These are phyloP conservation scores for Drosophila albomicans DNA, from an alignment of 1,140 invertebrate species.

Conservation along the genomic window DNA sequence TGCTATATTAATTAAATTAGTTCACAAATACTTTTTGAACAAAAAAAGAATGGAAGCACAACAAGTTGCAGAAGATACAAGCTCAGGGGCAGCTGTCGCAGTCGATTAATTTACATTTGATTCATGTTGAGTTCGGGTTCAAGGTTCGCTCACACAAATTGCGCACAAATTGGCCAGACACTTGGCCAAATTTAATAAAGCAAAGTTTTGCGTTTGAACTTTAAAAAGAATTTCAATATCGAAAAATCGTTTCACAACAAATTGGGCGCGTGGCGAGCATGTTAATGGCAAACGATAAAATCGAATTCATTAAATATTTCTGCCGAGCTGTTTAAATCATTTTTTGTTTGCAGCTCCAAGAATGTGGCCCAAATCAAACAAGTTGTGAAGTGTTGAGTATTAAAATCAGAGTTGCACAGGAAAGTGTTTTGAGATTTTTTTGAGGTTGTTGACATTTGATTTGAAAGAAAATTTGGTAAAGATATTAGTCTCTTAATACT, in stretches of 20 bases:
- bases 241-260: not conserved
- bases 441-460: no score
- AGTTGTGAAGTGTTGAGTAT: not conserved
- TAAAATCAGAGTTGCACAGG: no score
- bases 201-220: slow-evolving; percentile 32
- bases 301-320: slow-evolving; percentile 17
- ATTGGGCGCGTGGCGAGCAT: not conserved
- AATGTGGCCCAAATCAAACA: slow-evolving; percentile 15
- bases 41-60: not conserved
- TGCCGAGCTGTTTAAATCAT: slow-evolving; percentile 5
- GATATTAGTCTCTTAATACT: no score
- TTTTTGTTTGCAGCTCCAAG: not conserved
- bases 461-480: no score
- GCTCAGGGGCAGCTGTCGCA: not conserved
- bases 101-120: slow-evolving; percentile 32
- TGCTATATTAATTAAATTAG: slow-evolving; percentile 73
- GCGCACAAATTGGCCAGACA: slow-evolving; percentile 10
- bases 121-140: slow-evolving; percentile 4
- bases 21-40: slow-evolving; percentile 44
- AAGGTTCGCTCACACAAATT: slow-evolving; percentile 16
- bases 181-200: slow-evolving; percentile 19
- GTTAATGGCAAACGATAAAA: slow-evolving; percentile 7
- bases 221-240: slow-evolving; percentile 59
- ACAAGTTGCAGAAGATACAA: not conserved
- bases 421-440: no score